These are phyloP conservation scores for Ceriagrion tenellum DNA, from an alignment of 2,888 invertebrate species.

Conservation along the genomic window DNA sequence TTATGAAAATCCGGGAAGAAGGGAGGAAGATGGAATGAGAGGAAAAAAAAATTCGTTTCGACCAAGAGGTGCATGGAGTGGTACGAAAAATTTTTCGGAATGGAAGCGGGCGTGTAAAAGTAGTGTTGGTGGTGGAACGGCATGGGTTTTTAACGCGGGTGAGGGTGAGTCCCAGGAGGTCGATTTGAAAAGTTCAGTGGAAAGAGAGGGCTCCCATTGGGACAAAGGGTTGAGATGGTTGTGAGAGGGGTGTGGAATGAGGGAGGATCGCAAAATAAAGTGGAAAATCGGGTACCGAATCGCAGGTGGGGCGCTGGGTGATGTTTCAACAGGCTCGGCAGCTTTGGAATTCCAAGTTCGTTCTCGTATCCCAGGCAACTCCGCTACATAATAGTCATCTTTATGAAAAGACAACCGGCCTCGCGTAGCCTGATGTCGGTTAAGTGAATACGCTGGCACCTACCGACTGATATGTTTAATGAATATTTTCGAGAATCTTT, in stretches of 20 bases:
- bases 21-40: not conserved
- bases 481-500: not conserved
- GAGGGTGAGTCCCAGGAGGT: not conserved
- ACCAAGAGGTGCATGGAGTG: not conserved
- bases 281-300: not conserved
- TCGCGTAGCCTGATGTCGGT: not conserved
- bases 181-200: conserved; percentile 13
- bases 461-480: not conserved
- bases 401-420: not conserved
- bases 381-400: not conserved
- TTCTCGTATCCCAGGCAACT: not conserved
- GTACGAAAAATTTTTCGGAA: not conserved
- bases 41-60: not conserved
- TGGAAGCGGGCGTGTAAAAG: not conserved
- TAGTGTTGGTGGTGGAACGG: not conserved
- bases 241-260: not conserved
- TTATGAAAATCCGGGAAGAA: not conserved
- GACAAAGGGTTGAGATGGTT: not conserved
- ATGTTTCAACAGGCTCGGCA: not conserved
- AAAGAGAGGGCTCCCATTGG: not conserved
- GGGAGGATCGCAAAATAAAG: too few species aligned
- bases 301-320: not conserved
- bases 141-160: not conserved
- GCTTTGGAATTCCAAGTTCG: not conserved
- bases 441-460: not conserved